phyloP scores from a whole-genome alignment of 1,140 invertebrate genomes.

The Sarcophaga bullata region DNA sequence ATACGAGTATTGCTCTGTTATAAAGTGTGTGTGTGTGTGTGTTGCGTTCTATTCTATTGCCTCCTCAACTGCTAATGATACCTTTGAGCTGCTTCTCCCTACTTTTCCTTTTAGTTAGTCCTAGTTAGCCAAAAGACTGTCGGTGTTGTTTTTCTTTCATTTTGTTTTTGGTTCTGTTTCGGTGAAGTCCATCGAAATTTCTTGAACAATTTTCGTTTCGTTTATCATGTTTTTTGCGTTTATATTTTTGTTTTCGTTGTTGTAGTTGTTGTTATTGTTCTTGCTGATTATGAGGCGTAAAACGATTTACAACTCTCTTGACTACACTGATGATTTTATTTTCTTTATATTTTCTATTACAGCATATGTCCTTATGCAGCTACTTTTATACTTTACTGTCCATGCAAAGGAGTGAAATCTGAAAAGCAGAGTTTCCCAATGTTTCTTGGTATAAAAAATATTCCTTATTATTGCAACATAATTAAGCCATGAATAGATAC shows the following conservation, averaged over 20 bases:
- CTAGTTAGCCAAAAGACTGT: constrained; percentile 24
- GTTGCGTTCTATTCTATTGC: neutral
- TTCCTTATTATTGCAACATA: too few relatives aligned
- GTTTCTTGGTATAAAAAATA: too few relatives aligned
- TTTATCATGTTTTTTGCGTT: neutral
- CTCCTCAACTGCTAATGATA: constrained; percentile 18
- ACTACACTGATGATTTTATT: constrained; percentile 23
- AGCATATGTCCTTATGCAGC: too few relatives aligned
- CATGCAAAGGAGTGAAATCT: too few relatives aligned
- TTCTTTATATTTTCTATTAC: constrained; percentile 23
- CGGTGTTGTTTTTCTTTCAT: neutral
- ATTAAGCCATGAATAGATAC: too few relatives aligned
- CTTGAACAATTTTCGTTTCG: constrained; percentile 22
- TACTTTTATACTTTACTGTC: too few relatives aligned
- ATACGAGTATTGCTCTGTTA: neutral
- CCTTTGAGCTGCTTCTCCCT: neutral
- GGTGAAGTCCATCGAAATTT: neutral
- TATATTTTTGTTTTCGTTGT: neutral
- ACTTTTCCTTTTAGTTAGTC: neutral
- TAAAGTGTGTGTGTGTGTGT: neutral
- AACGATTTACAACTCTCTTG: constrained; percentile 38
- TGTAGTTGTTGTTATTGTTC: neutral
- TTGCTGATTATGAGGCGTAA: constrained; percentile 12
- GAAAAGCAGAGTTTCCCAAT: too few relatives aligned
- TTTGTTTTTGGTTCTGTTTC: neutral